Percentiles rank a stretch among this genome's conserved stretches.
Evolutionary conservation across 1,140 invertebrate species (phyloP).

Genomic region (Formica exsecta): DNA sequence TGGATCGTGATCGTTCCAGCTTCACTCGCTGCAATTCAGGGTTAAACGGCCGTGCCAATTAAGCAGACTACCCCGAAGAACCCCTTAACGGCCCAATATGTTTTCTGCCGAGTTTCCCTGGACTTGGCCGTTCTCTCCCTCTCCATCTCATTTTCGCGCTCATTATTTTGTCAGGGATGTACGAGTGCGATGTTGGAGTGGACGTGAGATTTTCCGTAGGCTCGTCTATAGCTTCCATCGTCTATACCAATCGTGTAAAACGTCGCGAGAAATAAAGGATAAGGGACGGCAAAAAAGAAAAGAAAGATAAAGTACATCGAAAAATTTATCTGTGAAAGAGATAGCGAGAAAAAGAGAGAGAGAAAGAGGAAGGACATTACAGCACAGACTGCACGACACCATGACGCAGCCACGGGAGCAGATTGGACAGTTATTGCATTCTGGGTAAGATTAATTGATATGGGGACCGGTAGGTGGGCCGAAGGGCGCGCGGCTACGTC

Average conservation of each 20-base stretch:
- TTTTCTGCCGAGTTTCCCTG: conserved; percentile 75
- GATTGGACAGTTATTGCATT: conserved; percentile 87
- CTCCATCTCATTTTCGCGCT: conserved; percentile 4
- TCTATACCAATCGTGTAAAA: conserved; percentile 12
- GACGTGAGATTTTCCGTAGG: conserved; percentile 78
- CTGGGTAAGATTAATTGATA: conserved; percentile 87
- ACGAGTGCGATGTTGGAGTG: conserved; percentile 19
- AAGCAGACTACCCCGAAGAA: conserved; percentile 80
- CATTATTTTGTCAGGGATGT: conserved; percentile 54
- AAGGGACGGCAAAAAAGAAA: not conserved
- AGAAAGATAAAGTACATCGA: conserved; percentile 7
- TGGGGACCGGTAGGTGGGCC: conserved; percentile 75
- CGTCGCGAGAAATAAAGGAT: conserved; percentile 1
- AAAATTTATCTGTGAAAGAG: conserved; percentile 45
- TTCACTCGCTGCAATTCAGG: conserved; percentile 73
- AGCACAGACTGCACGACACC: conserved; percentile 82
- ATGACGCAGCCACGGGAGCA: conserved; percentile 84
- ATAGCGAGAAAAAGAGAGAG: conserved; percentile 43
- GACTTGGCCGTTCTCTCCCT: conserved; percentile 40
- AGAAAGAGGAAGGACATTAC: conserved; percentile 76
- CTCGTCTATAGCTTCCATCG: conserved; percentile 25
- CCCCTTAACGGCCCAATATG: conserved; percentile 84
- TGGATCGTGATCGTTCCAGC: conserved; percentile 57
- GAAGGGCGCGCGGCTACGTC: conserved; percentile 59
- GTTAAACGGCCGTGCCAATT: conserved; percentile 81